Percentiles rank a stretch among this genome's conserved stretches.
Conservation (phyloP, 2,888 invertebrate species). For the Plemyria rubiginata region DNA sequence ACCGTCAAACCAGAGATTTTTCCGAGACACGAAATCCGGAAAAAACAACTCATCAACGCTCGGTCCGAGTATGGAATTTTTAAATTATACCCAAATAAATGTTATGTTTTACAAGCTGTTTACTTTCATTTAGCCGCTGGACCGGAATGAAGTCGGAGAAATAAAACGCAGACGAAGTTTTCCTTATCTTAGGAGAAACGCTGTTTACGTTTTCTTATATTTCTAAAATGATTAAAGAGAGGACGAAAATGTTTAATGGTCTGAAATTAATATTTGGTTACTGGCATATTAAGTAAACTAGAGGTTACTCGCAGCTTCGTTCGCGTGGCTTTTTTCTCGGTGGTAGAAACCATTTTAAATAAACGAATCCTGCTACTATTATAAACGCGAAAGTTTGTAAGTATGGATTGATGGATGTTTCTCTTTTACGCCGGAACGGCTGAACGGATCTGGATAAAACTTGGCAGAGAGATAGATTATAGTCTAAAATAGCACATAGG, state of each 20-base stretch:
- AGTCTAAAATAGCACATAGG: no score
- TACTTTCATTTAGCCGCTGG: constrained; percentile 39
- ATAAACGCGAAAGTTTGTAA: no score
- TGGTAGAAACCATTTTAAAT: no score
- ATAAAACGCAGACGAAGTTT: constrained; percentile 20
- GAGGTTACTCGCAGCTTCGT: no score
- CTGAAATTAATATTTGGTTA: neutral
- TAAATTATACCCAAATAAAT: constrained; percentile 53
- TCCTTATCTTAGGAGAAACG: constrained; percentile 12
- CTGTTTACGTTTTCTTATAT: constrained; percentile 18
- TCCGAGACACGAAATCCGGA: constrained; percentile 45
- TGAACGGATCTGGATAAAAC: no score
- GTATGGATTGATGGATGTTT: no score
- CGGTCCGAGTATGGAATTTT: constrained; percentile 47
- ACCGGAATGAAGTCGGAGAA: constrained; percentile 26
- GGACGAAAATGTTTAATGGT: neutral
- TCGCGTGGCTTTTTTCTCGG: no score
- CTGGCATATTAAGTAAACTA: neutral
- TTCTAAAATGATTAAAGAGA: neutral
- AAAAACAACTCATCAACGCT: constrained; percentile 49
- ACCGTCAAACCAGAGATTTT: constrained; percentile 36
- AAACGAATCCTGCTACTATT: no score
- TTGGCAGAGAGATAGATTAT: no score
- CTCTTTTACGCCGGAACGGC: no score
- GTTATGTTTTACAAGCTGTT: constrained; percentile 46